Evolutionary conservation across 2,888 invertebrate genomes (phyloP).

Genomic region (Trachelus stipa): DNA sequence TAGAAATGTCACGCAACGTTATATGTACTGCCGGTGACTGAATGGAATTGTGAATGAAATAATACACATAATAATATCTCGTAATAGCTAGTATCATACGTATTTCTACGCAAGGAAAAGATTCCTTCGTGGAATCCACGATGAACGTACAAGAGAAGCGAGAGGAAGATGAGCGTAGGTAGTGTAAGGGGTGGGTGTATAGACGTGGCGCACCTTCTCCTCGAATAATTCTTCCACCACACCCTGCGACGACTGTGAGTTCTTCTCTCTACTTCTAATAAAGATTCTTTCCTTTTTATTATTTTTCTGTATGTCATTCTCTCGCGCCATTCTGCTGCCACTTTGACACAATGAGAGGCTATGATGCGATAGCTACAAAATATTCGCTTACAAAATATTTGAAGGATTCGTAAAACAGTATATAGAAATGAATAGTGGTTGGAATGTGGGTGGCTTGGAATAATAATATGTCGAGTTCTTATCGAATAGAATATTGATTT

Average conservation of each 20-base stretch:
- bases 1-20: background rate
- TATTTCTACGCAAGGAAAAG: constrained; percentile 14
- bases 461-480: background rate
- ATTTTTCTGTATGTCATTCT: constrained; percentile 13
- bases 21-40: background rate
- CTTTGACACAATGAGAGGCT: background rate
- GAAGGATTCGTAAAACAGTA: background rate
- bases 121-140: constrained; percentile 5
- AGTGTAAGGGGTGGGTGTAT: constrained; percentile 22
- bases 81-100: constrained; percentile 17
- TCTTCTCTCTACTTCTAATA: constrained; percentile 24
- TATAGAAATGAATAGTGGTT: background rate
- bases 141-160: constrained; percentile 2
- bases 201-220: constrained; percentile 38
- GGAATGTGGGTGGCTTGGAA: background rate
- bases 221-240: constrained; percentile 34
- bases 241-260: constrained; percentile 30
- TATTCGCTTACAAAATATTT: background rate
- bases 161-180: constrained; percentile 28
- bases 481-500: background rate
- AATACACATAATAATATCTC: constrained; percentile 15
- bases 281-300: constrained; percentile 15
- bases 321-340: background rate
- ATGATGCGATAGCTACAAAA: background rate
- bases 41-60: background rate